phyloP scores from a whole-genome alignment of 2,797 vertebrate genomes.

The Halcyon chelicuti region DNA sequence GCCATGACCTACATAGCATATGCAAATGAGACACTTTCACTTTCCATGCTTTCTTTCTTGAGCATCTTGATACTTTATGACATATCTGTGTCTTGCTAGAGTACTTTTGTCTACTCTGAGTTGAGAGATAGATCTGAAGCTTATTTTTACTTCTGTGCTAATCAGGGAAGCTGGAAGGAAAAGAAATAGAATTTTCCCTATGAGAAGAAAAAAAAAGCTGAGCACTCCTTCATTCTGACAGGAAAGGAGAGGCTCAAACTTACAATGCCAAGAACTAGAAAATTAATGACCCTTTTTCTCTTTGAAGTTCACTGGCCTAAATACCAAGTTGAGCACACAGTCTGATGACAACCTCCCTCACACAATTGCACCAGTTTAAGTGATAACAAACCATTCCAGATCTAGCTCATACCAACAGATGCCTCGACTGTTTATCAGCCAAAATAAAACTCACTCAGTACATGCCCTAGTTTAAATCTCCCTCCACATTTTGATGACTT shows the following conservation, averaged over 20 bases:
- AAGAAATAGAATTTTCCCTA: neutral
- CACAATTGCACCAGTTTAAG: neutral
- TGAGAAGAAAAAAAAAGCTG: neutral
- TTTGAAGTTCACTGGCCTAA: slow-evolving; percentile 25
- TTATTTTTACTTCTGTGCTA: neutral
- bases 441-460: neutral
- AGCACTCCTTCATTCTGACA: neutral
- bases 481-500: neutral
- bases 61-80: neutral
- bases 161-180: neutral
- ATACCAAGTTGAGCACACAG: neutral
- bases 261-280: neutral
- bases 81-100: neutral
- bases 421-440: neutral
- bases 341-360: neutral
- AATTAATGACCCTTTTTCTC: slow-evolving; percentile 22
- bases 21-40: neutral
- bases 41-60: neutral
- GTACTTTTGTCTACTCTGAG: neutral
- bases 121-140: neutral
- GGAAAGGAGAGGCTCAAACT: neutral
- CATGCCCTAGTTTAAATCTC: neutral
- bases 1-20: neutral
- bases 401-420: neutral
- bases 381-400: neutral